Evolutionary conservation across 1,140 invertebrate species (phyloP), one percentile per base, ranked within the genome.

Genomic region (Drosophila funebris): DNA sequence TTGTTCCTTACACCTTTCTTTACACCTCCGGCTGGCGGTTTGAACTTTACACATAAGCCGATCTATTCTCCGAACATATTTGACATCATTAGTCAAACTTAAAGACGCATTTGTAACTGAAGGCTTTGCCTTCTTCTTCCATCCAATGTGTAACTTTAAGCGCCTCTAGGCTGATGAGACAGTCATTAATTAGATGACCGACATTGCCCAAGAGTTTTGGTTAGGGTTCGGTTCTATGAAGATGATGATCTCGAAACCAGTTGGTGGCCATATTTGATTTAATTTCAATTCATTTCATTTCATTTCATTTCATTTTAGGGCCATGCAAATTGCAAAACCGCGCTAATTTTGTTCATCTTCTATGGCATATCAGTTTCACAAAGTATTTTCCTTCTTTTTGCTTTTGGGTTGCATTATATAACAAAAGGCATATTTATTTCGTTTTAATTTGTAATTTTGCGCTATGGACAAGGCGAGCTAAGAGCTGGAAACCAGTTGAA

Each of bases 401-500:
- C n/a, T 67, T 68, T 64, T 70, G 39, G 63, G 41, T 77, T 67
- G 48, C 53, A 68, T 82, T 78, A 77, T 78, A 73, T 67, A 87
- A 87, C 82, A 87, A 87, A 87, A 79, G 83, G 84, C 84, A 79
- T 88, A 88, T 88, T 88, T 88, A 88, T 88, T 88, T 88, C 83
- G 60, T 88, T 88, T 88, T 88, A 88, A 88, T 88, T 88, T 88
- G 83, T 88, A 88, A 88, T 88, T 88, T 88, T 79, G 83, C 84
- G 83, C 83, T 87, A 58, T 87, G 83, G 84, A 88, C 82, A 88
- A 78, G 58, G 36, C 46, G 16, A 33, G 22, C 27, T 29, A 37
- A 27, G 57, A 31, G 60, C 52, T 8, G 37, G 33, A 88, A 89
- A 88, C 83, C 83, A 88, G 83, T 88, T 77, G 62, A 83, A 89